phyloP scores from a whole-genome alignment of 2,888 invertebrate genomes.

The Agrilus biguttatus region DNA sequence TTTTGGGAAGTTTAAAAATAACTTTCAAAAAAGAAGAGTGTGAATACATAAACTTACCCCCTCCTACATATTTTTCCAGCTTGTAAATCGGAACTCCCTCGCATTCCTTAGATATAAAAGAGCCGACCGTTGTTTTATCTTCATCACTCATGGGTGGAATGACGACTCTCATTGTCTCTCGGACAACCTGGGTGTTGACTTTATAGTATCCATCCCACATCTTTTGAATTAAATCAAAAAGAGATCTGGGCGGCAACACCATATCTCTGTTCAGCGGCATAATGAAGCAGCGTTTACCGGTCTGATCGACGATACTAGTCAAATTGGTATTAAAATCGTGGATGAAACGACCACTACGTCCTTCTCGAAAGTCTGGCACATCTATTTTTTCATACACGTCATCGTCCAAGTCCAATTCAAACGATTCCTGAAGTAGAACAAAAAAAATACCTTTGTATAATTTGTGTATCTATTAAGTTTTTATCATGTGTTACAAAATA shows the following conservation, averaged over 20 bases:
- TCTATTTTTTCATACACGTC: constrained; percentile 72
- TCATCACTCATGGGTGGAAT: constrained; percentile 44
- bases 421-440: constrained; percentile 57
- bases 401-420: constrained; percentile 61
- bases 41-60: constrained; percentile 36
- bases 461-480: too few relatives aligned
- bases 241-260: constrained; percentile 65
- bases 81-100: constrained; percentile 54
- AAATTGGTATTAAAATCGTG: constrained; percentile 77
- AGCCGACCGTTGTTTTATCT: constrained; percentile 47
- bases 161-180: constrained; percentile 61
- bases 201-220: constrained; percentile 68
- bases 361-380: constrained; percentile 72
- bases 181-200: constrained; percentile 65
- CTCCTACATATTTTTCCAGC: constrained; percentile 49
- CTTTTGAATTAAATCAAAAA: constrained; percentile 65
- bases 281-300: constrained; percentile 64
- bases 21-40: too few relatives aligned
- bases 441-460: too few relatives aligned
- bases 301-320: constrained; percentile 38
- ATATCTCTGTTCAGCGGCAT: constrained; percentile 72
- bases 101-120: constrained; percentile 59
- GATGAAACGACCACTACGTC: constrained; percentile 70
- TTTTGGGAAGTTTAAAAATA: too few relatives aligned
- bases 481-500: too few relatives aligned